Evolutionary conservation across 2,888 invertebrate genomes (phyloP).

Genomic region (Panzeria rudis): DNA sequence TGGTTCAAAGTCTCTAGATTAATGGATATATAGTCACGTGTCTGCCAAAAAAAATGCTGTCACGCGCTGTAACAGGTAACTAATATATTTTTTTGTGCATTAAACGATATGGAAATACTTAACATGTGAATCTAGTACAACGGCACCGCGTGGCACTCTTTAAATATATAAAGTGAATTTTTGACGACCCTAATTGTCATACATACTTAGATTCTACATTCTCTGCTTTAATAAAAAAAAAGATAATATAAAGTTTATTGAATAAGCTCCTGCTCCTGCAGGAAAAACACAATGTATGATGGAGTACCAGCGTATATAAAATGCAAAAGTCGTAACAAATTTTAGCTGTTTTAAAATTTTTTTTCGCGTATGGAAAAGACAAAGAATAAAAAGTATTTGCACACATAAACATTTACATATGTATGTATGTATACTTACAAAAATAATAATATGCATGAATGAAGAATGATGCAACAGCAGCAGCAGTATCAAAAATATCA

Average conservation of each 20-base stretch:
- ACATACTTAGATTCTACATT: neutral
- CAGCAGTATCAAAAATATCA: no score
- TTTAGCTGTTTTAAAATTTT: slow-evolving; percentile 28
- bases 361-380: neutral
- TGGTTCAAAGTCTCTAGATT: no score
- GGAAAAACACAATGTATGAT: slow-evolving; percentile 24
- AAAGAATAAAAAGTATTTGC: neutral
- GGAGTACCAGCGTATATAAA: slow-evolving; percentile 58
- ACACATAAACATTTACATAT: neutral
- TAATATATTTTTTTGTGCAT: no score
- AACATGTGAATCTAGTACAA: no score
- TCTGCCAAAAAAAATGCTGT: no score
- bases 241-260: slow-evolving; percentile 53
- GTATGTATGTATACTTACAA: neutral
- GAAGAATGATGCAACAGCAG: slow-evolving; percentile 23
- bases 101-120: no score
- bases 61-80: no score
- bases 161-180: neutral
- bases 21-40: no score
- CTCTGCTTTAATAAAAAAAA: neutral
- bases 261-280: slow-evolving; percentile 36
- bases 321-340: slow-evolving; percentile 57
- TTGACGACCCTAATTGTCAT: neutral
- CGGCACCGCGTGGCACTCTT: no score
- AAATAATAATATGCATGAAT: slow-evolving; percentile 26